Base-by-base conservation (phyloP, 2,113 vertebrate genomes). In the Clupea harengus region DNA sequence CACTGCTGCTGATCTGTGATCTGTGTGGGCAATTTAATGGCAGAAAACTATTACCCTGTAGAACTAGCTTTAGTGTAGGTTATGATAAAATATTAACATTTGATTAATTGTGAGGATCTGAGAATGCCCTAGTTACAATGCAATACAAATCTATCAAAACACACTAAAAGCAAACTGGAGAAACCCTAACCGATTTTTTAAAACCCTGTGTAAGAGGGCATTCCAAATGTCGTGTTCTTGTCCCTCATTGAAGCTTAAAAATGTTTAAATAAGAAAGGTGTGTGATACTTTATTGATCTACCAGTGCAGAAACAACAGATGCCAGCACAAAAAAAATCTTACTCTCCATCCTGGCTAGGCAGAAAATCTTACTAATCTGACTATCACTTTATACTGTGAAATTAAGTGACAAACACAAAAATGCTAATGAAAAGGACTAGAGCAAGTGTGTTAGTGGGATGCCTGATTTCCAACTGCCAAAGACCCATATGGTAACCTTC, bases 401-500 rank as follows among this genome's bases (percentile, higher is more conserved):
- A 78, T 32, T 17, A 78, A 78, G 39, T 78, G 72, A 11, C 72
- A 17, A 75, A 78, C 32, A 0, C 10, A 1, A 28, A 39, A 6
- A 64, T 25, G 60, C 60, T n/a, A 64, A 64, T 64, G 20, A 64
- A 25, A 78, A 39, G 72, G 28, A 5, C 72, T 78, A 3, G 8
- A 28, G 64, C n/a, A 5, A 28, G 52, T 9, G 52, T 9, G 50
- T 18, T 13, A 15, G 67, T 39, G 11, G 28, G 0, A 11, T 9
- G 67, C 28, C 25, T 72, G 67, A 28, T 32, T 72, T 72, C 11
- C 67, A 75, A 4, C 67, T 75, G 67, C 17, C 72, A 39, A 44
- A 78, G 28, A 78, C 72, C 28, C 28, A 17, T 78, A 25, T n/a
- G 60, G 60, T 64, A 78, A 78, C 72, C 72, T 78, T 78, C 28